A percentile compares a stretch with the other conserved stretches of the same genome.
phyloP scores from a whole-genome alignment of 2,797 vertebrate species.

The Vipera ursinii region DNA sequence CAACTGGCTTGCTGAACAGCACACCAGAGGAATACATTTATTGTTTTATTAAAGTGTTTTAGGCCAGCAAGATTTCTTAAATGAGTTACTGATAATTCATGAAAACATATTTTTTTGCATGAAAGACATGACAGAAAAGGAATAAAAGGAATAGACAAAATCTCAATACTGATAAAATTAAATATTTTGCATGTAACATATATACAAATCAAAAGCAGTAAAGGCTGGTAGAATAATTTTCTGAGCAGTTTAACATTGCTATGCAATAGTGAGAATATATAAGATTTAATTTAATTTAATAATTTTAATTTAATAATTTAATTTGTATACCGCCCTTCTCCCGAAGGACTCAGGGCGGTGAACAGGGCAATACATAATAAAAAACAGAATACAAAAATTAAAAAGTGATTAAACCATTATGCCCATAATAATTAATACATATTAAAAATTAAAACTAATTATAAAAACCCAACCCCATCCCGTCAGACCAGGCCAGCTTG shows the following conservation, averaged over 20 bases:
- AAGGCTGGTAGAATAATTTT: neutral
- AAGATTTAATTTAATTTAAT: too few species aligned
- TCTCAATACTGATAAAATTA: neutral
- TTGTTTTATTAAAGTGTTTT: neutral
- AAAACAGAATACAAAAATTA: too few species aligned
- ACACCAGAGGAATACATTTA: neutral
- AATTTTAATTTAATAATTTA: too few species aligned
- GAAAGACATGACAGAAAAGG: neutral
- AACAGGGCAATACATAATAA: too few species aligned
- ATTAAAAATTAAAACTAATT: too few species aligned
- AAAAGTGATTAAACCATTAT: too few species aligned
- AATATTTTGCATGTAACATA: neutral
- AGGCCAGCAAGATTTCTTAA: neutral
- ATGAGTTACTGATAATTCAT: neutral
- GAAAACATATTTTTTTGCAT: neutral
- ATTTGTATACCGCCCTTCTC: too few species aligned
- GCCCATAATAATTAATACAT: too few species aligned
- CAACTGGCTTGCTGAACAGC: neutral
- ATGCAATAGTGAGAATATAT: neutral
- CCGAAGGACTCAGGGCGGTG: too few species aligned
- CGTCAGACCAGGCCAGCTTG: too few species aligned
- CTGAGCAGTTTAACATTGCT: neutral
- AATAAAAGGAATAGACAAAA: neutral
- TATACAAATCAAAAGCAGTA: neutral
- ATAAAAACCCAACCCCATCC: too few species aligned